Evolutionary conservation across 2,113 vertebrate genomes (phyloP).

Genomic region (Myiagra hebetior): DNA sequence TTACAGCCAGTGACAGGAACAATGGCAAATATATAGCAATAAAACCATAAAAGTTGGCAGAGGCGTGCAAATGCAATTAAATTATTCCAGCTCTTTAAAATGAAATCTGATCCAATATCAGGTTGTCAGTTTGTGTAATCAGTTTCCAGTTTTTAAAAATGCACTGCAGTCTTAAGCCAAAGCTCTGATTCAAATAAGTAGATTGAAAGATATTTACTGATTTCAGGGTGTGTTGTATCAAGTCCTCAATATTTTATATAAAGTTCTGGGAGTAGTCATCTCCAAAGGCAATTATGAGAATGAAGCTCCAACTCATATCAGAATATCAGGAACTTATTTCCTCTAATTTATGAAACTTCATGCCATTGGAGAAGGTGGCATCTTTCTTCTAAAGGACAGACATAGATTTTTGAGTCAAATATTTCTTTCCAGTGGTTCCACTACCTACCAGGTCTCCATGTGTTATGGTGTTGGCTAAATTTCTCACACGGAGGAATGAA

Average conservation of each 20-base stretch:
- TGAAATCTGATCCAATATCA: background rate
- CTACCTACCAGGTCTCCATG: background rate
- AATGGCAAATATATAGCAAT: slow-evolving; percentile 1
- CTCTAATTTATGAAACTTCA: background rate
- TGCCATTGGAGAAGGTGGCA: background rate
- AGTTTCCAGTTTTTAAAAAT: slow-evolving; percentile 1
- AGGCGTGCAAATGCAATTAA: background rate
- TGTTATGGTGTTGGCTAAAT: background rate
- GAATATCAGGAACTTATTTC: background rate
- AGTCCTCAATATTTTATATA: background rate
- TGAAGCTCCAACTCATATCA: background rate
- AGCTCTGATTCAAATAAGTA: background rate
- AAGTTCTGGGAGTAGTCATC: background rate
- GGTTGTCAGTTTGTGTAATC: background rate
- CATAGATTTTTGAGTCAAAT: background rate
- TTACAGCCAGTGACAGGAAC: slow-evolving; percentile 1
- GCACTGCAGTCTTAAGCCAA: background rate
- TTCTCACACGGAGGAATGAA: background rate
- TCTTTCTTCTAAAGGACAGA: background rate
- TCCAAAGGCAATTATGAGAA: background rate
- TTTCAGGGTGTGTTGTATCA: background rate
- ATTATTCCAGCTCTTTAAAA: slow-evolving; percentile 40
- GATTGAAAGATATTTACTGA: background rate
- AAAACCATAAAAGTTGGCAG: slow-evolving; percentile 26
- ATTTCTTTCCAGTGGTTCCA: background rate